Evolutionary conservation across 92 coral and sea anemone genomes (phyloP), one percentile per base, ranked within the genome.

Genomic region (Palythoa caribaeorum): DNA sequence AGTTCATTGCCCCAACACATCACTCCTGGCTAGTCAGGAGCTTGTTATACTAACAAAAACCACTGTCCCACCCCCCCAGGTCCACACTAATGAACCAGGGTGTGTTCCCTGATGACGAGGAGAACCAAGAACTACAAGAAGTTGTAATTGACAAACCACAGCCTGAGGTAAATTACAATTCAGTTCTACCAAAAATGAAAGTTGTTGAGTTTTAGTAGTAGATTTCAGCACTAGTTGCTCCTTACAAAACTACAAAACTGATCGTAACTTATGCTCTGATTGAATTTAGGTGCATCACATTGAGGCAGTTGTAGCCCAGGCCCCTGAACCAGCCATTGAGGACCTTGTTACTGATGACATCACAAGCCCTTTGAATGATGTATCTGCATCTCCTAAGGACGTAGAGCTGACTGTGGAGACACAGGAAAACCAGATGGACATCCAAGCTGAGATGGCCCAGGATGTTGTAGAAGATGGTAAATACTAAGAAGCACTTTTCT

Each of bases 101-200:
- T 38, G 73, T 66, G 76, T 91, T 20, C 52, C 79, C 53, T 21
- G 86, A 86, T 55, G 80, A 85, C 15, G 96, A 92, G 21, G 97
- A 94, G 20, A 90, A 91, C 8, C 95, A 86, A 38, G 98, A 94
- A 81, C 94, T 94, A 5, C 98, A 89, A 68, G 98, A 94, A 80
- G 95, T 94, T 20, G 93, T 96, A 80, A 91, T 96, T 66, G 98
- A 96, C 93, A 95, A 94, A 60, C 98, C 92, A 38, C 93, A 94
- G 2, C 68, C 91, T 19, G 98, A 96, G 94, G 97, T 94, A 69
- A 5, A 75, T 9, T 44, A 3, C 77, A 44, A 6, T 44, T 44
- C 50, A 44, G 50, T 1, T 73, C 1, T 28, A 6, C 6, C 17
- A 59, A 59, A 15, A 13, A 14, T 59, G 16, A 59, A 13, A 13